Conservation (phyloP, 2,888 invertebrate genomes). For the Sminthurides aquaticus region DNA sequence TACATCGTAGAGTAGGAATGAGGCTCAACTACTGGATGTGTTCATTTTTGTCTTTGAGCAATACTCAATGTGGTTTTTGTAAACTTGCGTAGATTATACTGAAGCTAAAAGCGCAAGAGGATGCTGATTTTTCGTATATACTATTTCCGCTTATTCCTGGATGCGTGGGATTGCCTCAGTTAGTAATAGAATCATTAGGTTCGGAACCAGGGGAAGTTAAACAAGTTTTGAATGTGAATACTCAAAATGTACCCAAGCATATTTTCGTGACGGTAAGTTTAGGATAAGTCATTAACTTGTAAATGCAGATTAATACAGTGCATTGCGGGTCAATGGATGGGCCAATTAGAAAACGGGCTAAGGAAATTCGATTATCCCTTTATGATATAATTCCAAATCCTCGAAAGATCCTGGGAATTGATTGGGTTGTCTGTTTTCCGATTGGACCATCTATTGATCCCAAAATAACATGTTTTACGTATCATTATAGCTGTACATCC, state of each 20-base stretch:
- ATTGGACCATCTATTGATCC: too few relatives aligned
- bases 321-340: too few relatives aligned
- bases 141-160: slow-evolving; percentile 71
- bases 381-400: too few relatives aligned
- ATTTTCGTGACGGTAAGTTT: slow-evolving; percentile 38
- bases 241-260: slow-evolving; percentile 31
- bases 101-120: slow-evolving; percentile 47
- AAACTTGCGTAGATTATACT: slow-evolving; percentile 46
- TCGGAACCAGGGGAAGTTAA: slow-evolving; percentile 11
- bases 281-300: too few relatives aligned
- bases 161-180: slow-evolving; percentile 52
- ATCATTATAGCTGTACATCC: too few relatives aligned
- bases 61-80: neutral
- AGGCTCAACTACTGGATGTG: neutral
- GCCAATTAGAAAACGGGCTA: too few relatives aligned
- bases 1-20: neutral
- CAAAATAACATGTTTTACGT: too few relatives aligned
- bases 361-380: too few relatives aligned
- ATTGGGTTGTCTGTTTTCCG: too few relatives aligned
- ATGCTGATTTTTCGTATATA: slow-evolving; percentile 57
- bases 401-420: too few relatives aligned
- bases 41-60: neutral
- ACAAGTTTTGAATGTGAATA: slow-evolving; percentile 16
- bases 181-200: slow-evolving; percentile 26
- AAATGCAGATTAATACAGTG: too few relatives aligned